Evolutionary conservation across 1,140 invertebrate species (phyloP), one percentile per base, ranked within the genome.

Genomic region (Choristoneura fumiferana): DNA sequence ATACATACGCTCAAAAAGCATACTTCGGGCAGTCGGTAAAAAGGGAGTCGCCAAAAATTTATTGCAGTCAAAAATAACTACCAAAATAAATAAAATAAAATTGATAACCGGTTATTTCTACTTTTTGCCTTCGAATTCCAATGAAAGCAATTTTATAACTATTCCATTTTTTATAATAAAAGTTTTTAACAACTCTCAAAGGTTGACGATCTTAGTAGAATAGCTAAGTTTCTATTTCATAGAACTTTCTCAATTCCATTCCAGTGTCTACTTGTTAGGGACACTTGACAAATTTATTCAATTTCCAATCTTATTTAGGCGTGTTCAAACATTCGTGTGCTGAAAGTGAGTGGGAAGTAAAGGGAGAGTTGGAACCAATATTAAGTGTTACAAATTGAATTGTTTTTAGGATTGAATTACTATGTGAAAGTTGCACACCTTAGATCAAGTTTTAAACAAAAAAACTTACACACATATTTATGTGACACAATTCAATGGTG

Each of bases 311-410:
- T 39, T 39, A 45, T 45, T 45, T 10, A 18, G 17, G 40, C 40
- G 40, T 45, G 40, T 45, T 10, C 8, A 22, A 18, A n/a, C 17
- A 45, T 9, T 18, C 18, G 15, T n/a, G 15, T 45, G 40, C 10
- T 18, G 9, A 0, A 43, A 22, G 9, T 45, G 14, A 14, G 40
- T 45, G 17, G 40, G 18, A 18, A 22, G 18, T 45, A n/a, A 18
- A 18, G 15, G 8, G 4, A 45, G 15, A 18, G 40, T 45, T 9
- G 40, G 40, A 15, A 18, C n/a, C 40, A 4, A 10, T 45, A 22
- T 45, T 45, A 45, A 45, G 15, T 45, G 15, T n/a, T 10, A 5
- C 4, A 45, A 45, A 45, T 45, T 45, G 40, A n/a, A 14, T 45
- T 45, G 15, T 18, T 18, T 45, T n/a, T 10, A 15, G 18, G 40